Evolutionary conservation across 2,113 vertebrate species (phyloP).

Genomic region (Entomyzon cyanotis): DNA sequence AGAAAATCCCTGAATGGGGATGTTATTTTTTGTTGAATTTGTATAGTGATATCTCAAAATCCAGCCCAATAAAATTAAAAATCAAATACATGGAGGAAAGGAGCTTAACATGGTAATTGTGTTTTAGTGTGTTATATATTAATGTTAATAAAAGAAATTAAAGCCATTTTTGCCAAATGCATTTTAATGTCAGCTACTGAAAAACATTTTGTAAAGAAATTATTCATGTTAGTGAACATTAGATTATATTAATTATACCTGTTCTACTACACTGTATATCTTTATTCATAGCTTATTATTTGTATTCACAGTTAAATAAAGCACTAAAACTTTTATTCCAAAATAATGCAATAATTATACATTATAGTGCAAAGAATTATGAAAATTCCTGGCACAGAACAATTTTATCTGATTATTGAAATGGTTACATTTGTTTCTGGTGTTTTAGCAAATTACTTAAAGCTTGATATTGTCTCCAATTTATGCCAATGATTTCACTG

Average conservation of each 20-base stretch:
- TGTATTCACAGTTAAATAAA: background rate
- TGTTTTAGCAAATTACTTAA: background rate
- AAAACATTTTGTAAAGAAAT: background rate
- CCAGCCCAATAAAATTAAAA: background rate
- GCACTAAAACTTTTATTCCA: background rate
- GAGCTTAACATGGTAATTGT: background rate
- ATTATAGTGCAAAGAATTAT: background rate
- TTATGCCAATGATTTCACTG: background rate
- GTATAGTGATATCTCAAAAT: background rate
- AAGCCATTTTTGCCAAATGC: background rate
- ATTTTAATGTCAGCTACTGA: background rate
- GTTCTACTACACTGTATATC: background rate
- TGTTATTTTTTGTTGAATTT: background rate
- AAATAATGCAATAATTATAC: background rate
- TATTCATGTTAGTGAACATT: background rate
- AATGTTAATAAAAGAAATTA: background rate
- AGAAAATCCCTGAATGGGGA: background rate
- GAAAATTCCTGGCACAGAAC: background rate
- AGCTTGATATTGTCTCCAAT: background rate
- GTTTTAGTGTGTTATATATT: background rate
- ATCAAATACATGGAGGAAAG: background rate
- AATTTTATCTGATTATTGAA: background rate
- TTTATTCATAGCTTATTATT: background rate
- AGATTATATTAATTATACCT: background rate
- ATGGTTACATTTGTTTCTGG: background rate